Base-by-base conservation (phyloP, 2,797 vertebrate species). In the Sebastiscus tertius region DNA sequence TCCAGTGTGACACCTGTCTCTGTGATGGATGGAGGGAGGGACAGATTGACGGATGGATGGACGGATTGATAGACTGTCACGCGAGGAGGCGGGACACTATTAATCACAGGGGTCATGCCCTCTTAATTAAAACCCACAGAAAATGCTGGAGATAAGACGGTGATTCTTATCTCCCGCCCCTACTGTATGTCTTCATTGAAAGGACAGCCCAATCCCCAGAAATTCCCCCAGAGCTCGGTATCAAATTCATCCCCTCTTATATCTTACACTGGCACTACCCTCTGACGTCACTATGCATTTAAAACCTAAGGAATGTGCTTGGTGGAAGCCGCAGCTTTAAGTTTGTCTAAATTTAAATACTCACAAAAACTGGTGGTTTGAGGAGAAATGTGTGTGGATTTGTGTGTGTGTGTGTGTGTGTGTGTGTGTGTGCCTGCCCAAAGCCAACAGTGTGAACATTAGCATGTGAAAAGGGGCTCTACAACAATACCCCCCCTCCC, bases 401-500 rank as follows among this genome's bases (percentile, higher is more conserved):
- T 75, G 75, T 66, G 36, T n/a, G 66, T 26, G 69, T 66, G 69
- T 66, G 64, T 80, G 84, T 61, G 31, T 72, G 76, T n/a, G n/a
- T n/a, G 66, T 26, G 69, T 66, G 64, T 80, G 84, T 61, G 31
- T 72, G 76, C 20, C 59, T 81, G 87, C 65, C 78, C 81, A 72
- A 87, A 91, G 80, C 88, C 86, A 86, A 88, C 83, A 84, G 79
- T 69, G 81, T n/a, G 24, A 49, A 74, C 77, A 95, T 95, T 95
- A 92, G 91, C 94, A 95, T 95, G 85, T 94, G 93, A 94, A 94
- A 93, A 80, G 79, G 79, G 31, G 58, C 75, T 85, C 72, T 54
- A 68, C 87, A 91, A 95, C 93, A 94, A 94, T 93, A 82, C 55
- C 77, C 82, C 82, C 62, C 58, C 29, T 34, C 55, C 87, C 69